phyloP scores from a whole-genome alignment of 2,113 vertebrate genomes.

The Grus americana region DNA sequence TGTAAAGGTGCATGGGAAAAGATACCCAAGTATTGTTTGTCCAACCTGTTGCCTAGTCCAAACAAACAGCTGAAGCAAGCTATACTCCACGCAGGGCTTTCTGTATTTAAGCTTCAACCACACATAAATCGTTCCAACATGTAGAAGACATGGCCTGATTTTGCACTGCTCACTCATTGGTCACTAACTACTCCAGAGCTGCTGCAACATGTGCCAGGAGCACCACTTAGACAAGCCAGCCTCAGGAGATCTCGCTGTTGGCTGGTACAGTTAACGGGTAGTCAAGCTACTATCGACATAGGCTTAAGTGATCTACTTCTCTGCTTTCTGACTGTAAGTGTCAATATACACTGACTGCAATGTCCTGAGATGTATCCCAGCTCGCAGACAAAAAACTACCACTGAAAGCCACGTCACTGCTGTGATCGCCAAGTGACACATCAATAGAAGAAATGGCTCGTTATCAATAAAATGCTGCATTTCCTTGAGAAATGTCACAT shows the following conservation, averaged over 20 bases:
- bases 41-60: not conserved
- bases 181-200: not conserved
- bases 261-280: not conserved
- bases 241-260: not conserved
- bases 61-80: not conserved
- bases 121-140: not conserved
- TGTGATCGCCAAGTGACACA: not conserved
- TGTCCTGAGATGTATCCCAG: not conserved
- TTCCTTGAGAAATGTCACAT: not conserved
- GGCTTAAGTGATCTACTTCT: not conserved
- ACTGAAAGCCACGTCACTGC: not conserved
- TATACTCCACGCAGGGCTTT: not conserved
- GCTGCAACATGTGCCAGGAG: not conserved
- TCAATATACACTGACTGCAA: not conserved
- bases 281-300: not conserved
- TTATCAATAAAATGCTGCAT: not conserved
- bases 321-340: not conserved
- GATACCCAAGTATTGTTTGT: not conserved
- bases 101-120: not conserved
- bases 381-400: not conserved
- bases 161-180: not conserved
- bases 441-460: not conserved
- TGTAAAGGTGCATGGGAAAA: not conserved
- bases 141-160: not conserved
- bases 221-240: not conserved